Base-by-base conservation (phyloP, 1,140 invertebrate genomes). In the Neodiprion fabricii region DNA sequence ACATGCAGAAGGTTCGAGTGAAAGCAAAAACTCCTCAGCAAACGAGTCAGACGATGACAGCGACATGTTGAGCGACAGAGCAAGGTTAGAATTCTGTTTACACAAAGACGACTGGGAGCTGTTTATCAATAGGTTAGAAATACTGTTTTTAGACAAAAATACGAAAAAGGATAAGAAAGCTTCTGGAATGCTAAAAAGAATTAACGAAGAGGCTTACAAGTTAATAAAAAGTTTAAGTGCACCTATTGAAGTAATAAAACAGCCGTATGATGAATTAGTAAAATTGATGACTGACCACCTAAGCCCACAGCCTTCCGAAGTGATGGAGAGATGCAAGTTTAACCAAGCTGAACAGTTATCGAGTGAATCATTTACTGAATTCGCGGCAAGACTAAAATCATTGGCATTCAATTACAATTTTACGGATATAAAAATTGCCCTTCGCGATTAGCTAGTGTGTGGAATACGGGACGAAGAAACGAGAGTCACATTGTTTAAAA, bases 311-410 rank as follows among this genome's bases (percentile, higher is more conserved):
- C 73, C 79, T 11, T 83, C 79, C 7, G 78, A 80, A 70, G 77
- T 78, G 48, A 81, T 83, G 11, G 83, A 84, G 72, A 61, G 80
- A 73, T 82, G 82, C 50, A 77, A 81, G n/a, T 83, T 84, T 70
- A 76, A 79, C 1, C 76, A 81, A 75, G 74, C 81, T 17, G 71
- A 78, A n/a, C 82, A 83, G 74, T 48, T 67, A 12, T 47, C 47
- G 8, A 79, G 72, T 17, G 82, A 84, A 71, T 65, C 77, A 10
- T 74, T 84, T 2, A 76, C 72, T 12, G 77, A 79, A 12, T 84
- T 81, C 69, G 61, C 80, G 3, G 80, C 81, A 72, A 76, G 72
- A 69, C 72, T 83, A n/a, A 85, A 85, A 75, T 79, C 80, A 67
- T 71, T 80, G 48, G 49, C 74, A 72, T 73, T 21, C 47, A 69